Conservation (phyloP, 2,888 invertebrate species). For the Pocota personata region DNA sequence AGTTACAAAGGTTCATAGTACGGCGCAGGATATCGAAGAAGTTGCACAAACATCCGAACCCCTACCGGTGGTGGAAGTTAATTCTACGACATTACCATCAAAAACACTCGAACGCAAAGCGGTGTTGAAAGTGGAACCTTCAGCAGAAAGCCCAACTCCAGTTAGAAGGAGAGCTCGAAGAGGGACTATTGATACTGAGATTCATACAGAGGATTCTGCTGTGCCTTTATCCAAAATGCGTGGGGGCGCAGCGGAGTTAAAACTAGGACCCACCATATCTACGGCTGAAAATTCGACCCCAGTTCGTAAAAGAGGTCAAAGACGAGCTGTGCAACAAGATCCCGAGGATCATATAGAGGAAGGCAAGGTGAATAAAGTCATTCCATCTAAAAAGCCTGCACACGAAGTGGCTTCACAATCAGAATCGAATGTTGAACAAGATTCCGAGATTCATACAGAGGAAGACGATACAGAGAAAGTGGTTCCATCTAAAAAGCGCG, state of each 20-base stretch:
- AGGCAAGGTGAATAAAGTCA: neutral
- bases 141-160: neutral
- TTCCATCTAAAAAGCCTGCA: neutral
- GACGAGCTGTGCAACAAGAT: constrained; percentile 5
- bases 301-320: constrained; percentile 2
- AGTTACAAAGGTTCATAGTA: neutral
- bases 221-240: neutral
- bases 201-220: neutral
- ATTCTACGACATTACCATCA: neutral
- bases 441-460: neutral
- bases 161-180: neutral
- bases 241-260: neutral
- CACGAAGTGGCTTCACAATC: neutral
- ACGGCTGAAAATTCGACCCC: neutral
- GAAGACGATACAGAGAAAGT: neutral
- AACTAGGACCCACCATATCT: neutral
- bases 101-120: neutral
- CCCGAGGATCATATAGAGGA: neutral
- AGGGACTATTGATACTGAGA: neutral
- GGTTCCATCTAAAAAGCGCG: neutral
- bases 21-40: too few species aligned
- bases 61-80: too few species aligned
- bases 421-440: neutral
- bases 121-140: neutral
- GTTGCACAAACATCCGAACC: too few species aligned